Evolutionary conservation across 2,888 invertebrate species (phyloP), one percentile per base, ranked within the genome.

Genomic region (Hydriomena furcata): DNA sequence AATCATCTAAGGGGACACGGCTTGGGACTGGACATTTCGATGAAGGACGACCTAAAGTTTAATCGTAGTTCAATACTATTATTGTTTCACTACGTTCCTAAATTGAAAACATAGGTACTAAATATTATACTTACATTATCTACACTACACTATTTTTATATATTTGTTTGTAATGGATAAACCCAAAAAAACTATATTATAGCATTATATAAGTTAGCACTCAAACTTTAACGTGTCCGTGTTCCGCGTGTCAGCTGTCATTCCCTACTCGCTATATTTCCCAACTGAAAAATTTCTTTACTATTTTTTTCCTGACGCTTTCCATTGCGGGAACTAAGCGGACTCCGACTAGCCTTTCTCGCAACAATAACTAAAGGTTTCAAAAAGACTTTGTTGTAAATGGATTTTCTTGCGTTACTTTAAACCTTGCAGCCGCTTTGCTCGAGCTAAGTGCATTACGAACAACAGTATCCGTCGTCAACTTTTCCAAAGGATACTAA

Each of bases 341-440:
- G 52, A 48, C 34, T 40, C 21, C 8, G 51, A 68, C 60, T 61
- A 65, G 40, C 27, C 28, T 50, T 30, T 44, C 44, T 53, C 44
- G 25, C 52, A 65, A 67, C 64, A 49, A 61, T 61, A 66, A 67
- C 55, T 66, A 63, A 63, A 61, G 63, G 54, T 64, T 65, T 63
- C 58, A 66, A 73, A 71, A 68, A 63, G 52, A 66, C 61, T 68
- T 67, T 65, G 66, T 68, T 63, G 61, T 71, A 71, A 78, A 70
- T 71, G 63, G 65, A 73, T 76, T 76, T 71, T 61, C 63, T 62
- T 68, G 66, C 66, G 70, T 66, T 64, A 61, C 65, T 68, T 62
- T 65, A 64, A 64, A 60, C 63, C 61, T n/a, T 62, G 61, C 45
- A 41, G n/a, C 45, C 60, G 57, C 53, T 62, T 66, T 66, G 58